A percentile compares a stretch with the other conserved stretches of the same genome.
Conservation (phyloP, 2,888 invertebrate species). For the Coecobrya sp. region DNA sequence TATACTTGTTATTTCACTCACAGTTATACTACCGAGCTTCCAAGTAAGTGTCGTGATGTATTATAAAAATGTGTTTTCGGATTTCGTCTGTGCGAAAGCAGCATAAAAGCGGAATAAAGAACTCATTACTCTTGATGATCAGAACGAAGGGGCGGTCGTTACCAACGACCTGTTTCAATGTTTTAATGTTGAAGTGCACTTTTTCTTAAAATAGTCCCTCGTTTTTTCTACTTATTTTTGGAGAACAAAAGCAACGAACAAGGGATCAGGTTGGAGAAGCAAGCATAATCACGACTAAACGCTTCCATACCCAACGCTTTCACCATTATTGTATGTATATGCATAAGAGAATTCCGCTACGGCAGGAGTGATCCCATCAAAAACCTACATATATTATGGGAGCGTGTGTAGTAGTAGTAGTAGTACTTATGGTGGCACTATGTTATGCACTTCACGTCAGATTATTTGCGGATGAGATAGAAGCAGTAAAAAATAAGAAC, state of each 20-base stretch:
- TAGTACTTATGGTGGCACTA: not conserved
- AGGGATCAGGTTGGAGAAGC: not conserved
- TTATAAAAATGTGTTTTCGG: not conserved
- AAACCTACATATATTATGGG: too few species aligned
- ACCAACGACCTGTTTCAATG: conserved; percentile 56
- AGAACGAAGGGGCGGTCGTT: conserved; percentile 44
- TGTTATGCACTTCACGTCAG: conserved; percentile 46
- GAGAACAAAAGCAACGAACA: not conserved
- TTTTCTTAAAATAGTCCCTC: conserved; percentile 23
- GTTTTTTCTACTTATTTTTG: not conserved
- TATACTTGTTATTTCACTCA: not conserved
- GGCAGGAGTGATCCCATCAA: too few species aligned
- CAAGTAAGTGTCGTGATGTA: not conserved
- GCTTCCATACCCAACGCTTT: conserved; percentile 10
- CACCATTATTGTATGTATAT: not conserved
- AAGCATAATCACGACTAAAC: not conserved
- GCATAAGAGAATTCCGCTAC: too few species aligned
- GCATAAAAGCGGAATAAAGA: not conserved
- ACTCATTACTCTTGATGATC: conserved; percentile 68
- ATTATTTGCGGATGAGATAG: conserved; percentile 54
- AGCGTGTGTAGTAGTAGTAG: not conserved
- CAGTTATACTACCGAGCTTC: not conserved
- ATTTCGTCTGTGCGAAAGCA: not conserved
- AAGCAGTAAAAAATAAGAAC: conserved; percentile 42
- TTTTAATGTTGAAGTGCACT: conserved; percentile 38